Percentiles rank a stretch among this genome's conserved stretches.
These are phyloP conservation scores for Sogatella furcifera DNA, from an alignment of 1,140 invertebrate species.

Conservation along the genomic window DNA sequence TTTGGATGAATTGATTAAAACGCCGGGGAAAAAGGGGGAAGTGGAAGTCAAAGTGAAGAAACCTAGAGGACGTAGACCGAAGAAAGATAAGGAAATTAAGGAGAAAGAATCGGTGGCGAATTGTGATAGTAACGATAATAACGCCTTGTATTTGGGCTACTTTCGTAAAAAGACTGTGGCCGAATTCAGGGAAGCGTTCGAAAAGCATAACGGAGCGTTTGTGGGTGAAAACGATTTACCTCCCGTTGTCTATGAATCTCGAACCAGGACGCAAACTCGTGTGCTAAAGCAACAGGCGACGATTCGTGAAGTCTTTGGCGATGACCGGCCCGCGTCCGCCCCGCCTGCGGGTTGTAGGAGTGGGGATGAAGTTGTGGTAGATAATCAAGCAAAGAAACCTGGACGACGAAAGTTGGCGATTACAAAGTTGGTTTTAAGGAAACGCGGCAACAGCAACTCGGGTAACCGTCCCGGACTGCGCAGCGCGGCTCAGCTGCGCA, in stretches of 20 bases:
- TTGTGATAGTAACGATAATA: constrained; percentile 28
- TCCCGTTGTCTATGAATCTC: constrained; percentile 56
- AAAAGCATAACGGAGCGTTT: constrained; percentile 45
- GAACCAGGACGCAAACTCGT: constrained; percentile 64
- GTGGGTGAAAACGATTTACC: constrained; percentile 46
- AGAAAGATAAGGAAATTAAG: neutral
- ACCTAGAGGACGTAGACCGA: neutral
- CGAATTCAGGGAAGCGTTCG: constrained; percentile 54
- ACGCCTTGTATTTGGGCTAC: constrained; percentile 42
- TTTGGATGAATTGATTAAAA: neutral
- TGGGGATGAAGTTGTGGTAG: constrained; percentile 29
- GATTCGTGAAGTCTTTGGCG: constrained; percentile 67
- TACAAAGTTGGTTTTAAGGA: constrained; percentile 9
- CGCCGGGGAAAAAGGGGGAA: no score
- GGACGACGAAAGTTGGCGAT: constrained; percentile 8
- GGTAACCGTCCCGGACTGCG: constrained; percentile 15
- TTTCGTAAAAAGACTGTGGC: constrained; percentile 58
- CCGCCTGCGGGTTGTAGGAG: constrained; percentile 36
- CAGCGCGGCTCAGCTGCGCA: constrained; percentile 32
- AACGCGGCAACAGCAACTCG: constrained; percentile 3
- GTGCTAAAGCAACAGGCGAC: constrained; percentile 62
- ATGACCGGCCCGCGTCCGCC: constrained; percentile 52
- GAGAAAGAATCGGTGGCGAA: no score
- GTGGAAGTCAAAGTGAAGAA: neutral
- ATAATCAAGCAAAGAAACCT: constrained; percentile 24